Base-by-base conservation (phyloP, 2,113 vertebrate genomes). In the Seriola rivoliana region DNA sequence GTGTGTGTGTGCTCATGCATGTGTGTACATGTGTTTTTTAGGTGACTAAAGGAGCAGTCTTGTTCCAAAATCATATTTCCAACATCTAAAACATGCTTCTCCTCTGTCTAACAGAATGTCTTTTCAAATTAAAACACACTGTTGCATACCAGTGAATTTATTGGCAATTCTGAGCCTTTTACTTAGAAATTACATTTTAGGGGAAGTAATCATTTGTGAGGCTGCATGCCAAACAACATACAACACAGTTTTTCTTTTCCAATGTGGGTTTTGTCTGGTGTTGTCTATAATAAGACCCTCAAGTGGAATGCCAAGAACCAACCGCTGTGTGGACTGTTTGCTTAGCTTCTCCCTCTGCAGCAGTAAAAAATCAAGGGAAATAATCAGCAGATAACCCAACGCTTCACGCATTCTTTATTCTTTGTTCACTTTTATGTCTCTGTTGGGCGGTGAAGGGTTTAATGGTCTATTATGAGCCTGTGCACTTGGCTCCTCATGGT, bases 341-440 rank as follows among this genome's bases (percentile, higher is more conserved):
- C 84, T 87, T 82, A 60, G 78, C 63, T 75, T 90, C 48, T 88
- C 87, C 88, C 88, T 63, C 64, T 68, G 80, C 57, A 80, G 80
- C 78, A 40, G 64, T 89, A 83, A 90, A 89, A 42, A 92, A 89
- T 89, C 86, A 89, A 72, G 78, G 86, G 83, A 90, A 92, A 89
- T 86, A 86, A 86, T 93, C 75, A 87, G 73, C 72, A 85, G 84
- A 91, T 91, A 89, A 89, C 72, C 79, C 54, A 70, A 64, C 76
- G 82, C 85, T 82, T 84, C 68, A 52, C 73, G 3, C 88, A 70
- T 81, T 87, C 87, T 80, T 82, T 67, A 78, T 85, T 75, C 86
- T 89, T 91, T 89, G 88, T 93, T 88, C 70, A 57, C 77, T 84
- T 90, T 90, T 84, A 85, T 89, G 77, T 80, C 72, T 90, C 72